Conservation (phyloP, 2,888 invertebrate genomes). For the Drosophila vallismaia region DNA sequence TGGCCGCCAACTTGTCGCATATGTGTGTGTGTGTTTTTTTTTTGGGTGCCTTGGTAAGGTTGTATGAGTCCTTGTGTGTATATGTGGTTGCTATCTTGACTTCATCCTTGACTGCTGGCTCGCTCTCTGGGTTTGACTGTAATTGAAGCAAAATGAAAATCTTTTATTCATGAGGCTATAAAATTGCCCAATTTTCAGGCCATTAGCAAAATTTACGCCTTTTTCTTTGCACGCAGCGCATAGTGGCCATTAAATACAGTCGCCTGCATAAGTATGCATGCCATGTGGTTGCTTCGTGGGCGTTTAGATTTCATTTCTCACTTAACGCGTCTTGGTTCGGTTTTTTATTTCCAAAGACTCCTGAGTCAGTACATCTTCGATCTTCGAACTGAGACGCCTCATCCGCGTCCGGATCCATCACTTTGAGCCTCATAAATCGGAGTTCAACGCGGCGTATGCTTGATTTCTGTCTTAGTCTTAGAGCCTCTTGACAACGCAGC, state of each 20-base stretch:
- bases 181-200: conserved; percentile 83
- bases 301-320: conserved; percentile 63
- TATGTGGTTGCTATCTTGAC: conserved; percentile 67
- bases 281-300: conserved; percentile 45
- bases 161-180: conserved; percentile 83
- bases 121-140: conserved; percentile 70
- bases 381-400: too few species aligned
- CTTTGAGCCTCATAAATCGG: conserved; percentile 43
- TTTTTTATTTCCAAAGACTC: conserved; percentile 56
- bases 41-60: conserved; percentile 10
- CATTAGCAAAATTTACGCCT: conserved; percentile 83
- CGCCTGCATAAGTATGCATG: conserved; percentile 76
- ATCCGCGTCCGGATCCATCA: conserved; percentile 7
- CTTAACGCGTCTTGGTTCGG: conserved; percentile 38
- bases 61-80: conserved; percentile 22
- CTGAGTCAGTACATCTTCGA: conserved; percentile 20
- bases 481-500: conserved; percentile 48
- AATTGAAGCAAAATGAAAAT: conserved; percentile 81
- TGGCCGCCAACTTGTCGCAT: conserved; percentile 76
- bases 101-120: conserved; percentile 64
- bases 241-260: conserved; percentile 77
- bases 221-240: conserved; percentile 76
- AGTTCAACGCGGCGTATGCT: conserved; percentile 54
- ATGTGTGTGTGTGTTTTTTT: conserved; percentile 38
- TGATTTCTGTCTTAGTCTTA: conserved; percentile 45